Percentiles rank a stretch among this genome's conserved stretches.
Evolutionary conservation across 2,888 invertebrate genomes (phyloP).

Genomic region (Tiphia femorata): DNA sequence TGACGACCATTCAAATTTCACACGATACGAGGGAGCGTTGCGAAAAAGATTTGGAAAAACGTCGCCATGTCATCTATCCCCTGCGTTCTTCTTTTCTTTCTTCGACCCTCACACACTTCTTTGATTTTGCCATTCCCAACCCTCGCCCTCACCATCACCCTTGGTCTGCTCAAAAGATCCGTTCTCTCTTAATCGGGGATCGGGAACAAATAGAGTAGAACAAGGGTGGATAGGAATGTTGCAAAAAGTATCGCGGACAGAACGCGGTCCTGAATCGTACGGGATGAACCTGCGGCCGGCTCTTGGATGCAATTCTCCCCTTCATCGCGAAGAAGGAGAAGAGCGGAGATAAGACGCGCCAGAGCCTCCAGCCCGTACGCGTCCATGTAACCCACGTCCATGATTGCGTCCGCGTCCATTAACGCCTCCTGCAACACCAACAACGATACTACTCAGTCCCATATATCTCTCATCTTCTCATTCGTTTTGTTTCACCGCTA

Average conservation of each 20-base stretch:
- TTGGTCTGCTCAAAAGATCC: constrained; percentile 23
- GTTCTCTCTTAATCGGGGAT: constrained; percentile 66
- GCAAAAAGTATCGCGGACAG: constrained; percentile 64
- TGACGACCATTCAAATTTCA: neutral
- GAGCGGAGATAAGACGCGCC: constrained; percentile 60
- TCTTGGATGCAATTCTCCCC: constrained; percentile 53
- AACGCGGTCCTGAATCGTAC: constrained; percentile 64
- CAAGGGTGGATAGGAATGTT: constrained; percentile 69
- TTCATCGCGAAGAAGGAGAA: constrained; percentile 53
- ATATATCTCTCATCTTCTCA: constrained; percentile 16
- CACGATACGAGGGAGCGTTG: no score
- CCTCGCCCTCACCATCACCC: constrained; percentile 25
- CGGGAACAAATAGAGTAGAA: constrained; percentile 70
- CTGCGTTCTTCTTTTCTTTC: neutral
- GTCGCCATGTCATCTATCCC: neutral
- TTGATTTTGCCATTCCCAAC: constrained; percentile 17
- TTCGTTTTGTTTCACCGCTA: neutral
- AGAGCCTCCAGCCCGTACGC: constrained; percentile 65
- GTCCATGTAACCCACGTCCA: constrained; percentile 68
- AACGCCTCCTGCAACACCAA: constrained; percentile 69
- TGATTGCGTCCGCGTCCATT: constrained; percentile 68
- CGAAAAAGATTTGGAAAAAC: neutral
- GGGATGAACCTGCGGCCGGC: constrained; percentile 60
- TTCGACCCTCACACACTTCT: constrained; percentile 11
- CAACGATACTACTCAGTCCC: constrained; percentile 69